Evolutionary conservation across 2,113 vertebrate genomes (phyloP).

Genomic region (Phylloscopus whistleri): DNA sequence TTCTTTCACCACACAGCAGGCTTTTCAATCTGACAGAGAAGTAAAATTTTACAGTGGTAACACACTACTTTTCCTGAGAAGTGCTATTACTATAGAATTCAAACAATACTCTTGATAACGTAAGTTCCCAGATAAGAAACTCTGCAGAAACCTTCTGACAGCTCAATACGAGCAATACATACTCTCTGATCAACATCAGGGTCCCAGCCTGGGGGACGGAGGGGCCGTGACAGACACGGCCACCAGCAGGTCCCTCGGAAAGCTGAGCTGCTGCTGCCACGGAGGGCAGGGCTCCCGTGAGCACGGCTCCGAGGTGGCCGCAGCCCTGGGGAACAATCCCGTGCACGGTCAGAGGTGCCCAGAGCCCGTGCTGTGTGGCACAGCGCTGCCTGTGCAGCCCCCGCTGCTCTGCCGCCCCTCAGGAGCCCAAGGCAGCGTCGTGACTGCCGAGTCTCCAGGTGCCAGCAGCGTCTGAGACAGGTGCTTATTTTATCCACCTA

Average conservation of each 20-base stretch:
- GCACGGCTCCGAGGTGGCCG: rapidly evolving
- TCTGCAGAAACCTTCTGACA: neutral
- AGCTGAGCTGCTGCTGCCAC: neutral
- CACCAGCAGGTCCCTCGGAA: neutral
- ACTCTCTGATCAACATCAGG: neutral
- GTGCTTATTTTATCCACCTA: neutral
- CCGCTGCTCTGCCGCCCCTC: neutral
- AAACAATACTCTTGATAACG: neutral
- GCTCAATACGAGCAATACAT: neutral
- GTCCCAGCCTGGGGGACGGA: neutral
- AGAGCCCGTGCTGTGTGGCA: rapidly evolving
- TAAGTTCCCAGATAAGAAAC: neutral
- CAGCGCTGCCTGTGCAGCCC: rapidly evolving
- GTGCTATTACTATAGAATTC: neutral
- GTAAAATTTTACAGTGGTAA: neutral
- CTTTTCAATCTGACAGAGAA: neutral
- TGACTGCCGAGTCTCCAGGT: neutral
- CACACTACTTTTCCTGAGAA: neutral
- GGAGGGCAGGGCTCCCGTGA: neutral
- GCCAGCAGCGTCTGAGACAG: neutral
- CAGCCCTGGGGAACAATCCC: neutral
- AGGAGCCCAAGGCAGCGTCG: neutral
- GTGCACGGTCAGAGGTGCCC: rapidly evolving
- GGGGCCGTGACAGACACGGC: neutral
- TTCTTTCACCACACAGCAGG: neutral